Conservation (phyloP, 2,797 vertebrate genomes). For the Spondyliosoma cantharus region DNA sequence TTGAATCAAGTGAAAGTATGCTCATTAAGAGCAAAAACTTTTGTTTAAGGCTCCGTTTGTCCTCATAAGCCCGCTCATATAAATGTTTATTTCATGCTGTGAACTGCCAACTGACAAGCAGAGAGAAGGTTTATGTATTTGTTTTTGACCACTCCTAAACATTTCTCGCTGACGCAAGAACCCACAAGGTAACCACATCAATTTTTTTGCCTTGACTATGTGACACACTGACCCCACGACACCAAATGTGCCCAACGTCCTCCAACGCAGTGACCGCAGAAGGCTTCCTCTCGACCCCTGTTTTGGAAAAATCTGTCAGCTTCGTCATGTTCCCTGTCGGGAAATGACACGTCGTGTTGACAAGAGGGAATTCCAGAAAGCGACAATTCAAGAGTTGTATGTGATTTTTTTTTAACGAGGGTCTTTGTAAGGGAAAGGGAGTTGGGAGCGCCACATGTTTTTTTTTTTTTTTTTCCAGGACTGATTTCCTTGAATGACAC, state of each 20-base stretch:
- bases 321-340: constrained; percentile 41
- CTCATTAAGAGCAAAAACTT: not conserved
- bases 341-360: constrained; percentile 46
- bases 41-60: not conserved
- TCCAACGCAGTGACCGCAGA: constrained; percentile 31
- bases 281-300: constrained; percentile 27
- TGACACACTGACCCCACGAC: constrained; percentile 61
- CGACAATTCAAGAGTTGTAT: constrained; percentile 27
- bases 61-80: not conserved
- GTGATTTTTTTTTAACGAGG: constrained; percentile 25
- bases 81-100: constrained; percentile 7
- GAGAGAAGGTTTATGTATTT: constrained; percentile 47
- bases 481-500: constrained; percentile 49
- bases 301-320: constrained; percentile 47
- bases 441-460: constrained; percentile 31
- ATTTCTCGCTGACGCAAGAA: constrained; percentile 51
- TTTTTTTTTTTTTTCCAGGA: constrained; percentile 61
- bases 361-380: constrained; percentile 41
- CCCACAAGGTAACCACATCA: constrained; percentile 47
- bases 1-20: not conserved
- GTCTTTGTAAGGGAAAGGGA: not conserved
- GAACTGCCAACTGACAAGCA: constrained; percentile 7
- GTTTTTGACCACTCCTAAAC: constrained; percentile 60
- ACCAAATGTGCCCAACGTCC: constrained; percentile 12
- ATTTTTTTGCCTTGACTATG: constrained; percentile 36